Base-by-base conservation (phyloP, 2,888 invertebrate species). In the Charanyca ferruginea region DNA sequence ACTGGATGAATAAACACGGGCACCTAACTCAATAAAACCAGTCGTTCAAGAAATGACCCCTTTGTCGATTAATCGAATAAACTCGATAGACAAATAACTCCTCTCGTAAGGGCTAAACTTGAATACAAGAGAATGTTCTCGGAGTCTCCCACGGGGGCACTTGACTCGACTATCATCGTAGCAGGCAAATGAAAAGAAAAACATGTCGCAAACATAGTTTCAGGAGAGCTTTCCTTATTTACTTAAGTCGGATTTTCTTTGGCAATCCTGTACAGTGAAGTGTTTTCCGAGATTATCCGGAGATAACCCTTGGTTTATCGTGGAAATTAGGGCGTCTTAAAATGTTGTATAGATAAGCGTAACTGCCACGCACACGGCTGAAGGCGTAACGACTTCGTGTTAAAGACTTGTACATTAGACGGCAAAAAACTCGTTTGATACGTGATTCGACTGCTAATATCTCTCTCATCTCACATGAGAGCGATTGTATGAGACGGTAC, bases 61-160 rank as follows among this genome's bases (percentile, higher is more conserved):
- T 82, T 84, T 75, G 49, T 71, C 85, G 84, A 87, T 87, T 88
- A 87, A 74, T 80, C 70, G 72, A 72, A 81, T 87, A 81, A 83
- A 81, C 73, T 54, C 66, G 54, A 76, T 76, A 80, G 82, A 83
- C 82, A 86, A 83, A 87, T 79, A 80, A 75, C 68, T 65, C 66
- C 61, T 58, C 66, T 51, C 35, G 28, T 52, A 57, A 45, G 35
- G 11, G 44, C 41, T 57, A 64, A 61, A 72, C 57, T 62, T 44
- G 65, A 61, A 72, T 62, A 73, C 49, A 44, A 58, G 65, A 53
- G 38, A 65, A 58, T 54, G 54, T 53, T 54, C 51, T 71, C 42
- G 42, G 44, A 2, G 13, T 4, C 13, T 66, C 73, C 59, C 77
- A 55, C 35, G 58, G 63, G 72, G 3, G 44, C 55, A 66, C 65